A percentile compares a stretch with the other conserved stretches of the same genome.
Evolutionary conservation across 2,113 vertebrate species (phyloP).

Genomic region (Ovis canadensis): DNA sequence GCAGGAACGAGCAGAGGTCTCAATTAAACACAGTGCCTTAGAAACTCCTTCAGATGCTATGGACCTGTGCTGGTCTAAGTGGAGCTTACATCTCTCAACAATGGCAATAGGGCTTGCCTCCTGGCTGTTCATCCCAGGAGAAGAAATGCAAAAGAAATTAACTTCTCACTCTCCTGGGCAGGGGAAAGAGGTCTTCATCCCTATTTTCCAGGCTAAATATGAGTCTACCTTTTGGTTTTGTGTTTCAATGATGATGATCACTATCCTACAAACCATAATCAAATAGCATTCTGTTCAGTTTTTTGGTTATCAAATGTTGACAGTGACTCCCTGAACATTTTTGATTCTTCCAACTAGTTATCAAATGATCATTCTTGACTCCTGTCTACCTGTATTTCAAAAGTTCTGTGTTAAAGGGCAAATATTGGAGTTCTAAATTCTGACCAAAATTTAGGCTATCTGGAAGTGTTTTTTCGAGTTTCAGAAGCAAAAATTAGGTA

Average conservation of each 20-base stretch:
- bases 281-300: background rate
- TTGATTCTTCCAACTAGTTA: background rate
- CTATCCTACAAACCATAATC: background rate
- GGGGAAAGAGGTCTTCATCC: background rate
- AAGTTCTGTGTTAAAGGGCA: background rate
- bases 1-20: background rate
- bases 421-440: background rate
- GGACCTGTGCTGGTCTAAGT: background rate
- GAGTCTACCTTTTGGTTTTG: background rate
- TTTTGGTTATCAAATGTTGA: background rate
- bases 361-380: background rate
- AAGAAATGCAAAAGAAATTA: background rate
- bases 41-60: background rate
- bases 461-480: background rate
- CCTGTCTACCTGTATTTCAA: background rate
- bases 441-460: background rate
- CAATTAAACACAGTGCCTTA: background rate
- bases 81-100: background rate
- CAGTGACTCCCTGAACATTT: background rate
- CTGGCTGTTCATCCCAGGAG: background rate
- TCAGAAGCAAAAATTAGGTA: background rate
- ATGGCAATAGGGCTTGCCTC: background rate
- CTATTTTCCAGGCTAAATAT: background rate
- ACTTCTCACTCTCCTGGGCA: background rate
- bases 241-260: background rate